These are phyloP conservation scores for Fringilla coelebs DNA, from an alignment of 2,797 vertebrate genomes.

Conservation along the genomic window DNA sequence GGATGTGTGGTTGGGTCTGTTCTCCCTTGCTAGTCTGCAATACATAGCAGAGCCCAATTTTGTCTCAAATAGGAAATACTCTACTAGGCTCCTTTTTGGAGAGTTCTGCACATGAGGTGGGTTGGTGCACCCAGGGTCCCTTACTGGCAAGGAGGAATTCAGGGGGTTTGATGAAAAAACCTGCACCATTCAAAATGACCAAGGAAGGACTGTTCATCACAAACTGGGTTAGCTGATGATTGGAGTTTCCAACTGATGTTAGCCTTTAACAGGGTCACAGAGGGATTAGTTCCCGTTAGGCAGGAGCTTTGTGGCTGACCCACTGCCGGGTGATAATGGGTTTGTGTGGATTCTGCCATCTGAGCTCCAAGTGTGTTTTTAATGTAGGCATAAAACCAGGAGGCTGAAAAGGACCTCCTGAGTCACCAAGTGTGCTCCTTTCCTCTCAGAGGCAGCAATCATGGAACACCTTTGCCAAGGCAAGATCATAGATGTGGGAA, in stretches of 20 bases:
- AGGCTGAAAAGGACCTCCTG: not conserved
- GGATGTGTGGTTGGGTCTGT: not conserved
- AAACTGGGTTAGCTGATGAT: not conserved
- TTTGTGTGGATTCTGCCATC: not conserved
- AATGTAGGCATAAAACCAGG: not conserved
- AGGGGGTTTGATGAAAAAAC: not conserved
- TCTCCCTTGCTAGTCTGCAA: not conserved
- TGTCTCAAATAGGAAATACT: not conserved
- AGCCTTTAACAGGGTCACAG: constrained; percentile 29
- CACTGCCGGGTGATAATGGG: not conserved
- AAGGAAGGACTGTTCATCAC: not conserved
- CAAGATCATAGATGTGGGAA: constrained; percentile 7
- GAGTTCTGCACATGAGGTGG: accelerated
- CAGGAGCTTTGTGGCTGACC: constrained; percentile 25
- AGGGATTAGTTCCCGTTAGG: constrained; percentile 9
- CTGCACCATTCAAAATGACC: not conserved
- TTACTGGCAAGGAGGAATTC: not conserved
- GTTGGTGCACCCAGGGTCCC: not conserved
- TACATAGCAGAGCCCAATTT: accelerated
- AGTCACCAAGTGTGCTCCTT: not conserved
- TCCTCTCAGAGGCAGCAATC: not conserved
- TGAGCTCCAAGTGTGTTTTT: not conserved
- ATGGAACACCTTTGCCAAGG: constrained; percentile 17
- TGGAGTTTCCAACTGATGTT: not conserved
- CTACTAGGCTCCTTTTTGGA: not conserved